A percentile compares a stretch with the other conserved stretches of the same genome.
Conservation (phyloP, 2,113 vertebrate species). For the Marcusenius ussheri region DNA sequence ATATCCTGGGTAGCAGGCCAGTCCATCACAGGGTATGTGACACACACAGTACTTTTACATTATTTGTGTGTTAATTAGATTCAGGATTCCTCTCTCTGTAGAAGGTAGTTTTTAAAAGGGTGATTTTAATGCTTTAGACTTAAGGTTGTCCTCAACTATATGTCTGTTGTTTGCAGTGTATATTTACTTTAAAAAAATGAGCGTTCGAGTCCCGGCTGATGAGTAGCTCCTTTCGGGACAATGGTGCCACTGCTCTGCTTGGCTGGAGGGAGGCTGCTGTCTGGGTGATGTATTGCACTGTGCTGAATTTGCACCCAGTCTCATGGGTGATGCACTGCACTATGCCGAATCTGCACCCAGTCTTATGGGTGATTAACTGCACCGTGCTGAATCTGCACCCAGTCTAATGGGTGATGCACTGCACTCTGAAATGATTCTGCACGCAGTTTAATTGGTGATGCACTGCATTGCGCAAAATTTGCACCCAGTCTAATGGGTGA, state of each 20-base stretch:
- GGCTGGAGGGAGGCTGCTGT: not conserved
- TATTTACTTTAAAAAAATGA: not conserved
- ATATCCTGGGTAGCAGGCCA: not conserved
- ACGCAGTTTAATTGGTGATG: too few species aligned
- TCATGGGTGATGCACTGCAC: not conserved
- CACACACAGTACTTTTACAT: not conserved
- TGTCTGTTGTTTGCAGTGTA: not conserved
- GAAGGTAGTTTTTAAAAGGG: not conserved
- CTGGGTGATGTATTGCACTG: not conserved
- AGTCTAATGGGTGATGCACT: not conserved
- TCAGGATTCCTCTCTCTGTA: not conserved
- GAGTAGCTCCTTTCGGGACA: not conserved
- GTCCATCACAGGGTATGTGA: not conserved
- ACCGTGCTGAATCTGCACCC: not conserved
- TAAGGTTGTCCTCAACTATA: not conserved
- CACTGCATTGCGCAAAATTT: not conserved
- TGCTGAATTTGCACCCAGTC: not conserved
- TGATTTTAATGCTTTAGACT: not conserved
- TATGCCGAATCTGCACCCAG: too few species aligned
- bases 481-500: too few species aligned
- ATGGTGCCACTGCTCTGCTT: not conserved
- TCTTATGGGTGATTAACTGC: not conserved
- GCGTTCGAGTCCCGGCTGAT: not conserved
- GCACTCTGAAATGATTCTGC: not conserved
- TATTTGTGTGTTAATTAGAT: not conserved